phyloP scores from a whole-genome alignment of 2,888 invertebrate genomes.

The Nemapogon koenigi region DNA sequence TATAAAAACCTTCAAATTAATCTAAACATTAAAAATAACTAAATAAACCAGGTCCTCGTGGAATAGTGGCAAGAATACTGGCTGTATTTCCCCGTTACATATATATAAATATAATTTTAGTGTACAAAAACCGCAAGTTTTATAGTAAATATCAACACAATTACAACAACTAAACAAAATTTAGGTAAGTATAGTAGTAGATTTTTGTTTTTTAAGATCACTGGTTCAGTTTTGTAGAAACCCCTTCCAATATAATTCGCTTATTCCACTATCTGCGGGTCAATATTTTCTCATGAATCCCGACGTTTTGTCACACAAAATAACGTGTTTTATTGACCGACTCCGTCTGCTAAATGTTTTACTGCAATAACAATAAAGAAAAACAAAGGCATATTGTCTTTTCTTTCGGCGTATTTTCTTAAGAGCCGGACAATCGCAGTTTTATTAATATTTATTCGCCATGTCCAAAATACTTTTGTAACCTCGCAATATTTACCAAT shows the following conservation, averaged over 20 bases:
- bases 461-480: slow-evolving; percentile 43
- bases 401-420: slow-evolving; percentile 43
- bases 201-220: too few species aligned
- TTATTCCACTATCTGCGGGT: slow-evolving; percentile 61
- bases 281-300: slow-evolving; percentile 62
- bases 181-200: too few species aligned
- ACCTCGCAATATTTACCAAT: slow-evolving; percentile 35
- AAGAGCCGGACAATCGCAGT: slow-evolving; percentile 42
- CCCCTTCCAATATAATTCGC: slow-evolving; percentile 23
- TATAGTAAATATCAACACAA: too few species aligned
- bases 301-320: slow-evolving; percentile 65
- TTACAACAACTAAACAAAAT: too few species aligned
- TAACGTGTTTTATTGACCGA: slow-evolving; percentile 55
- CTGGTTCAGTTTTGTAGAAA: not conserved
- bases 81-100: too few species aligned
- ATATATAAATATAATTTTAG: too few species aligned
- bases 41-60: too few species aligned
- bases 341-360: slow-evolving; percentile 56
- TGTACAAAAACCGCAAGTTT: too few species aligned
- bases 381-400: slow-evolving; percentile 59
- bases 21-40: too few species aligned
- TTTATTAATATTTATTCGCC: slow-evolving; percentile 56
- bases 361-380: slow-evolving; percentile 62
- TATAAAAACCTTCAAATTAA: too few species aligned
- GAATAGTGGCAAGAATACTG: too few species aligned